Percentiles rank a stretch among this genome's conserved stretches.
These are phyloP conservation scores for Propithecus coquereli DNA, from an alignment of 2,113 vertebrate genomes.

Conservation along the genomic window DNA sequence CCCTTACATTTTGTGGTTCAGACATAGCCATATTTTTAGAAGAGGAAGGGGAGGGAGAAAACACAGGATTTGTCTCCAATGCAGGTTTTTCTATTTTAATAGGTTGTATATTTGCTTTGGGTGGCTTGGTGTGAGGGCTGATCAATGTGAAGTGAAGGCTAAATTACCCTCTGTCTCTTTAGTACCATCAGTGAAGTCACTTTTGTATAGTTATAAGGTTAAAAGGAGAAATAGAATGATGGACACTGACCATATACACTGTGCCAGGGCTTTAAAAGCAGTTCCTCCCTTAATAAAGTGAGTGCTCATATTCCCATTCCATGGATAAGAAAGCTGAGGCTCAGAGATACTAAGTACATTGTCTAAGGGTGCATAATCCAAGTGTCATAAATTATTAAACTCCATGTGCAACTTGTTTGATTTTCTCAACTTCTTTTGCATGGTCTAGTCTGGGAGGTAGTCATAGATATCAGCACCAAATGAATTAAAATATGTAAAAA, in stretches of 20 bases:
- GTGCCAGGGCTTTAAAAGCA: background rate
- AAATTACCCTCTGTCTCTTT: background rate
- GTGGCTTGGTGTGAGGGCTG: background rate
- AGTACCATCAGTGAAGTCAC: background rate
- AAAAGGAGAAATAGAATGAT: background rate
- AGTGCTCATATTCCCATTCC: background rate
- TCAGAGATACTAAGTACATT: background rate
- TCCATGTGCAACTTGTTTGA: background rate
- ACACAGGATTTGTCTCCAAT: background rate
- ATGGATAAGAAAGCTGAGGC: background rate
- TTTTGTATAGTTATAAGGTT: background rate
- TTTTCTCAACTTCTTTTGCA: background rate
- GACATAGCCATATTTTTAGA: background rate
- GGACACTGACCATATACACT: background rate
- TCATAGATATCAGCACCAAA: background rate
- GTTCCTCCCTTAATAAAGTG: background rate
- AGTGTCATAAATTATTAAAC: background rate
- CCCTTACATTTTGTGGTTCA: background rate
- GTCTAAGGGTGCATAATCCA: background rate
- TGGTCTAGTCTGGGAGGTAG: background rate
- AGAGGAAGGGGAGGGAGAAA: background rate
- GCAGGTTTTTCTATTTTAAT: background rate
- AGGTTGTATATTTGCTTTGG: background rate
- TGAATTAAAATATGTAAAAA: conserved; percentile 8
- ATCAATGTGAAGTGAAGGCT: background rate